Conservation (phyloP, 2,797 vertebrate genomes). For the Heteromormyrus szaboi region DNA sequence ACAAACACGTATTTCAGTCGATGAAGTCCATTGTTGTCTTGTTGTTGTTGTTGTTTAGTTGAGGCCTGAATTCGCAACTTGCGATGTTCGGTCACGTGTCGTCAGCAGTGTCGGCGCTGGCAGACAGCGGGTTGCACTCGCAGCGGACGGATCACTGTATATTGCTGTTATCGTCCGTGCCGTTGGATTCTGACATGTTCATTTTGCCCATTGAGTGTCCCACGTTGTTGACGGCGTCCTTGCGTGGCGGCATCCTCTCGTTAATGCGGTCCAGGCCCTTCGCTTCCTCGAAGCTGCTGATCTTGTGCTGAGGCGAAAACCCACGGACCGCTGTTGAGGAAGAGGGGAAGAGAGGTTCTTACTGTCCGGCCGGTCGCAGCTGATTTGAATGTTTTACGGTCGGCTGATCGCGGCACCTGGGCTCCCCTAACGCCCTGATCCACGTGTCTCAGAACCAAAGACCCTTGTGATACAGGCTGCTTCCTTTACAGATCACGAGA, state of each 20-base stretch:
- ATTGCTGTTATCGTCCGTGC: conserved; percentile 76
- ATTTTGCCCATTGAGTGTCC: conserved; percentile 73
- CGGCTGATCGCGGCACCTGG: neutral
- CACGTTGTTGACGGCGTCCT: conserved; percentile 68
- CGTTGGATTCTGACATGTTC: conserved; percentile 74
- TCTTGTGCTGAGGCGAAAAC: conserved; percentile 76
- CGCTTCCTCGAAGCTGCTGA: conserved; percentile 72
- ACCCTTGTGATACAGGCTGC: neutral
- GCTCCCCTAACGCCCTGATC: neutral
- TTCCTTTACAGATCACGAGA: neutral
- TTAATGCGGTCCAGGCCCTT: conserved; percentile 76
- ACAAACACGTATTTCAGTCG: conserved; percentile 18
- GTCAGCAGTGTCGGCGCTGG: neutral
- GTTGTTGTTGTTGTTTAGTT: conserved; percentile 42
- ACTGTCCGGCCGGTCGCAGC: conserved; percentile 21
- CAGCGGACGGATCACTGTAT: conserved; percentile 62
- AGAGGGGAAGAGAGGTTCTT: conserved; percentile 27
- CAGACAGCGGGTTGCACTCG: neutral
- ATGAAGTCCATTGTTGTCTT: conserved; percentile 56
- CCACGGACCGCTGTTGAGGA: conserved; percentile 64
- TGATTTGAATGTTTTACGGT: neutral
- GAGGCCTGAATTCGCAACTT: conserved; percentile 64
- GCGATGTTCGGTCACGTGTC: conserved; percentile 56
- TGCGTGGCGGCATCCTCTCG: conserved; percentile 74
- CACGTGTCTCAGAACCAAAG: neutral